Base-by-base conservation (phyloP, 2,888 invertebrate genomes). In the Rhorus exstirpatorius region DNA sequence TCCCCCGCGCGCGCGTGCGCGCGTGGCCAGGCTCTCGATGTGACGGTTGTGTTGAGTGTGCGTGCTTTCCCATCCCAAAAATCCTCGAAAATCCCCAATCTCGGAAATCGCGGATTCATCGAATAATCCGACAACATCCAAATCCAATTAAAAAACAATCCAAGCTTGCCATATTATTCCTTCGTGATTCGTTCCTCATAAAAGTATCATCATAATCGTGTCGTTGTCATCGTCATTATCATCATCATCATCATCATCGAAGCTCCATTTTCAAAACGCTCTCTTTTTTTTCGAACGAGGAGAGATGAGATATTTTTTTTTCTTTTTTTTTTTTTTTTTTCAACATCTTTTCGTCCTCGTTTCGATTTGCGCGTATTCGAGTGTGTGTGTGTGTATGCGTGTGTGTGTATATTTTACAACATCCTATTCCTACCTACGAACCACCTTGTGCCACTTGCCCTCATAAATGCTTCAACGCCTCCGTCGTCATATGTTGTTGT, bases 401-500 rank as follows among this genome's bases (percentile, higher is more conserved):
- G 17, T 17, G 61, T 21, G 3, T 41, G 17, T 17, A 49, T 21
- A 0, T 58, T 31, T 46, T 24, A 49, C 75, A 58, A 60, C 51
- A 67, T 68, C 75, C 68, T 58, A 55, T 38, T 79, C 79, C 72
- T 76, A 71, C 77, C 81, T 77, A 81, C 81, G 83, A 86, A 87
- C 86, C 89, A 89, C 87, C 86, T 87, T 86, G 89, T 89, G 88
- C 87, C 86, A 89, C 86, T 87, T 85, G 86, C 85, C 84, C 86
- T 84, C 85, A 84, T 80, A n/a, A 83, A 87, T 92, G 92, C 92
- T 92, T 92, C 91, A 92, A 92, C 89, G 92, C 92, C 92, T 92
- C 93, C 92, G 92, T 93, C 92, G 92, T 92, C 92, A n/a, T n/a
- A 92, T 93, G 91, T 92, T 92, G 92, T 92, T 93, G 92, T 92